These are phyloP conservation scores for Syrphus vitripennis DNA, from an alignment of 2,888 invertebrate species.

Conservation along the genomic window DNA sequence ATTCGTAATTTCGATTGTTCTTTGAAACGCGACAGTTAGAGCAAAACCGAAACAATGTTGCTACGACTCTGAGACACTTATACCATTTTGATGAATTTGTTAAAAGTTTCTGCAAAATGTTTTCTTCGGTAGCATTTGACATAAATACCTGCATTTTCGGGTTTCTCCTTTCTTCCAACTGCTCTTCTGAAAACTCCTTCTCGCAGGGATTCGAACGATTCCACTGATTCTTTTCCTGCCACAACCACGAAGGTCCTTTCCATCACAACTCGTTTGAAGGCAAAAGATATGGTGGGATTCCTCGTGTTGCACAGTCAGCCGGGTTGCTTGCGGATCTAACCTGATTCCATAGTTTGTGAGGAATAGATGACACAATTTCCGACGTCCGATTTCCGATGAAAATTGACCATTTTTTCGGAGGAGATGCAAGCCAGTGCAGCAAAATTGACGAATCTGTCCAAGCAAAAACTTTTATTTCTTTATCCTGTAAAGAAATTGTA, in stretches of 20 bases:
- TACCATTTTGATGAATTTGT: no score
- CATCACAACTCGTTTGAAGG: slow-evolving; percentile 38
- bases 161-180: no score
- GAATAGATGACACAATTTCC: background rate
- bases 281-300: no score
- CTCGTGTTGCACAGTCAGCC: no score
- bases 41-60: background rate
- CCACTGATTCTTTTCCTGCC: slow-evolving; percentile 8
- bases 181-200: background rate
- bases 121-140: background rate
- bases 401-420: background rate
- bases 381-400: background rate
- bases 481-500: background rate
- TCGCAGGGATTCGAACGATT: background rate
- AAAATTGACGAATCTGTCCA: background rate
- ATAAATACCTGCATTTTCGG: background rate
- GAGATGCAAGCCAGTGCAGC: no score
- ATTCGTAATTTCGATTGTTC: background rate
- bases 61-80: background rate
- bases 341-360: no score
- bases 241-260: slow-evolving; percentile 29
- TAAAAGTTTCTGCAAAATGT: background rate
- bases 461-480: background rate
- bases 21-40: background rate
- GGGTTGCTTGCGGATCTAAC: no score